Conservation (phyloP, 2,888 invertebrate genomes). For the Orthonychiurus folsomi region DNA sequence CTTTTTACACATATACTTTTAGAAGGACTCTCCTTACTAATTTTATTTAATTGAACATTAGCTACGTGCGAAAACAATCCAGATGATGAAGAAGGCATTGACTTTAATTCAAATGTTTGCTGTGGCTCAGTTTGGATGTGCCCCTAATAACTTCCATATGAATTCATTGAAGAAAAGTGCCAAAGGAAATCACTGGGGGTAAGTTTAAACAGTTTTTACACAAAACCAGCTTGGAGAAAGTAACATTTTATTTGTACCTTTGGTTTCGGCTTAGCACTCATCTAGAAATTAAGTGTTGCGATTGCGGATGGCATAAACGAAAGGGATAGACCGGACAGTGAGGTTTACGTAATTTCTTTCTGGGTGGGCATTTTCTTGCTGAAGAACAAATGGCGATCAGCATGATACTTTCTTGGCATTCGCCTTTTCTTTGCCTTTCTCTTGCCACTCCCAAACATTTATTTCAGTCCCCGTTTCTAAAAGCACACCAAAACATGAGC, state of each 20-base stretch:
- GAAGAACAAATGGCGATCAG: too few relatives aligned
- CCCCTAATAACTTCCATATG: slow-evolving; percentile 58
- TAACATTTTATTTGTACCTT: not conserved
- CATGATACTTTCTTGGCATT: too few relatives aligned
- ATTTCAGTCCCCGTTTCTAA: too few relatives aligned
- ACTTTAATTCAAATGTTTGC: slow-evolving; percentile 86
- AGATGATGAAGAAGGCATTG: slow-evolving; percentile 76
- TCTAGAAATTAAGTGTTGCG: not conserved
- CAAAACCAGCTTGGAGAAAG: too few relatives aligned
- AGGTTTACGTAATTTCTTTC: too few relatives aligned
- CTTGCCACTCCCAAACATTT: too few relatives aligned
- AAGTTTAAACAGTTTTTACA: slow-evolving; percentile 40
- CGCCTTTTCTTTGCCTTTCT: too few relatives aligned
- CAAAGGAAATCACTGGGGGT: slow-evolving; percentile 89
- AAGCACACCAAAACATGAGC: too few relatives aligned
- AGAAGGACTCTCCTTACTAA: not conserved
- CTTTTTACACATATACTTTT: not conserved
- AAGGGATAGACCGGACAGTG: too few relatives aligned
- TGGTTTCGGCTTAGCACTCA: not conserved
- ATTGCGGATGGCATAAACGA: slow-evolving; percentile 3
- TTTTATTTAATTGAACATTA: slow-evolving; percentile 27
- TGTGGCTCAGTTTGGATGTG: slow-evolving; percentile 85
- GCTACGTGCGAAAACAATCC: slow-evolving; percentile 53
- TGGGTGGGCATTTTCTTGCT: too few relatives aligned
- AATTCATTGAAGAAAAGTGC: slow-evolving; percentile 75